These are phyloP conservation scores for Chlamydotis undulata DNA, from an alignment of 2,113 vertebrate species.

Conservation along the genomic window DNA sequence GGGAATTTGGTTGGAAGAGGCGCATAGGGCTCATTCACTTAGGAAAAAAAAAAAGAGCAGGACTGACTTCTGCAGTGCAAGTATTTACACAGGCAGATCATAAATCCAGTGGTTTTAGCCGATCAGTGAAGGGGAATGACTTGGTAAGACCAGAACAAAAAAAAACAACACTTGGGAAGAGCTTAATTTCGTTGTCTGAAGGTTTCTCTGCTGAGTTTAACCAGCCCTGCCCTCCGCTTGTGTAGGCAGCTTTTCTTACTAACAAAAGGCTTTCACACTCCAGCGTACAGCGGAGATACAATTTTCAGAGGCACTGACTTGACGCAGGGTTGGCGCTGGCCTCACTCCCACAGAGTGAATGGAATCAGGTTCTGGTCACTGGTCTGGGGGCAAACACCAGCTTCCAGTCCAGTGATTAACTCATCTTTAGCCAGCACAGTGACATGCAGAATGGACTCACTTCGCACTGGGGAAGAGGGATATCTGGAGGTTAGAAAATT, in stretches of 20 bases:
- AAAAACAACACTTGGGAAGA: conserved; percentile 47
- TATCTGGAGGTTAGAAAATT: background rate
- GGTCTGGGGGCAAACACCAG: conserved; percentile 27
- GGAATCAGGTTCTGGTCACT: conserved; percentile 22
- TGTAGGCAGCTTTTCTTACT: conserved; percentile 44
- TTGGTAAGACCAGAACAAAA: conserved; percentile 43
- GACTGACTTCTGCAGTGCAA: conserved; percentile 16
- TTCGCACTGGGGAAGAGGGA: background rate
- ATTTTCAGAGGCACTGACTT: background rate
- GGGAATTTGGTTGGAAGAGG: background rate
- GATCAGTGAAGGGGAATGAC: conserved; percentile 42
- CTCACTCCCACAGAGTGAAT: background rate
- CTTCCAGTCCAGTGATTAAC: background rate
- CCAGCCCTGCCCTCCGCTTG: background rate
- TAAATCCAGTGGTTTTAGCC: conserved; percentile 43
- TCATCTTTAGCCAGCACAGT: background rate
- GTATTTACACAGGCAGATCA: conserved; percentile 41
- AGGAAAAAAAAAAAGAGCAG: background rate
- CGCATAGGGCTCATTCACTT: background rate
- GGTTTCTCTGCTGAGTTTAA: background rate
- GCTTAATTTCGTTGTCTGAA: conserved; percentile 53
- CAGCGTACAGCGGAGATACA: conserved; percentile 15
- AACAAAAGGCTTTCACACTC: conserved; percentile 42
- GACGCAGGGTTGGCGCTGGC: background rate
- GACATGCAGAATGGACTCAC: background rate